Conservation (phyloP, 2,113 vertebrate species). For the Damaliscus lunatus region DNA sequence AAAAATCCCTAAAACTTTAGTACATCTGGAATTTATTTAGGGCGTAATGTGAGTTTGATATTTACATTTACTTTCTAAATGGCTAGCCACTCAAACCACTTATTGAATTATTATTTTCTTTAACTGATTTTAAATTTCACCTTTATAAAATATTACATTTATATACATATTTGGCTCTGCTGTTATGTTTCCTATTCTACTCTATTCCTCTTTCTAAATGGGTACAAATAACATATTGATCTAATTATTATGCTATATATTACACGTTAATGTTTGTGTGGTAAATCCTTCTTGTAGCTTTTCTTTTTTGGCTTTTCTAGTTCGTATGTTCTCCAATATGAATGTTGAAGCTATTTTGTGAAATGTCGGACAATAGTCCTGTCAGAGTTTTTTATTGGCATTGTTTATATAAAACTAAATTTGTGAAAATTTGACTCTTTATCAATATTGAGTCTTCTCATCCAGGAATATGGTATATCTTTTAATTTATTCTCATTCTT, state of each 20-base stretch:
- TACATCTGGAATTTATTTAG: slow-evolving; percentile 46
- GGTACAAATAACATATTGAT: slow-evolving; percentile 31
- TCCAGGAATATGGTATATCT: neutral
- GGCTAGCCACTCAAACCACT: neutral
- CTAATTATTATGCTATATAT: slow-evolving; percentile 37
- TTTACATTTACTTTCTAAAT: slow-evolving; percentile 42
- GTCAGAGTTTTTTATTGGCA: neutral
- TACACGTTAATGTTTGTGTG: slow-evolving; percentile 44
- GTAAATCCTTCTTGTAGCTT: slow-evolving; percentile 7
- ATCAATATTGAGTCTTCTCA: neutral
- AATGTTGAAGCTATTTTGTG: slow-evolving; percentile 32
- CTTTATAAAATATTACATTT: neutral
- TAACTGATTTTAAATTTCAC: slow-evolving; percentile 8
- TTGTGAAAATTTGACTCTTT: neutral
- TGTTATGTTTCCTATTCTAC: neutral
- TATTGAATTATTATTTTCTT: slow-evolving; percentile 3
- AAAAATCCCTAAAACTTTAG: neutral
- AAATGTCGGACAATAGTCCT: slow-evolving; percentile 34
- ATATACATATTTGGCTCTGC: neutral
- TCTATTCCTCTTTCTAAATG: slow-evolving; percentile 38
- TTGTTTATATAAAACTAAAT: neutral
- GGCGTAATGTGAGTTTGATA: neutral
- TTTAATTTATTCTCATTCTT: neutral
- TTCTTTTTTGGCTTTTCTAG: slow-evolving; percentile 32
- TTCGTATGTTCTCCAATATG: neutral